These are phyloP conservation scores for Amphibalanus amphitrite DNA, from an alignment of 1,140 invertebrate genomes.

Conservation along the genomic window DNA sequence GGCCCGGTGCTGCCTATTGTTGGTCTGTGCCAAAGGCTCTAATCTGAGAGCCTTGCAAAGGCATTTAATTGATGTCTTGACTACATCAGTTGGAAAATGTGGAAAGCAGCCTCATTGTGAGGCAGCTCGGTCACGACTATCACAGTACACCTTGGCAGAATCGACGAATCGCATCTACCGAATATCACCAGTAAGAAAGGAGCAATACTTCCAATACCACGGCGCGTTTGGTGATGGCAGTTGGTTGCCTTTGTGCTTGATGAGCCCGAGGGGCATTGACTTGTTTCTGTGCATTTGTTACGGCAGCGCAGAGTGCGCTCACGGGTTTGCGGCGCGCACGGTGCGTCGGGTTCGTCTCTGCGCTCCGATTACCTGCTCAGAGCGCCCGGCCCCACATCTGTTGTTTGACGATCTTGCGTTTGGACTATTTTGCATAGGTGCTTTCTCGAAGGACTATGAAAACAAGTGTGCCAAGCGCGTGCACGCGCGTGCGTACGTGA, in stretches of 20 bases:
- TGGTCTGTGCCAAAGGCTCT: too few relatives aligned
- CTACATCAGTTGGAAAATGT: too few relatives aligned
- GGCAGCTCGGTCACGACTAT: too few relatives aligned
- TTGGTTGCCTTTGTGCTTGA: background rate
- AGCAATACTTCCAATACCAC: background rate
- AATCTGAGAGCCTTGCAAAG: too few relatives aligned
- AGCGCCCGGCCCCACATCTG: background rate
- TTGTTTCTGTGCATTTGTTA: background rate
- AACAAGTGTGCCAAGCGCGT: conserved; percentile 1
- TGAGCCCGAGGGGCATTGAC: background rate
- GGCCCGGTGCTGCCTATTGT: too few relatives aligned
- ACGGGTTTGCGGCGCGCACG: background rate
- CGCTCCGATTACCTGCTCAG: background rate
- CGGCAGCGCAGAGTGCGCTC: background rate
- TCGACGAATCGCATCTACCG: too few relatives aligned
- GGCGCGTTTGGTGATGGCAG: background rate
- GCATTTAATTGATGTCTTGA: too few relatives aligned
- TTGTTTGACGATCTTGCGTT: background rate
- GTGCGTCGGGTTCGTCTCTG: too few relatives aligned
- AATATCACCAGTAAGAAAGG: background rate
- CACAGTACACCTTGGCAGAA: too few relatives aligned
- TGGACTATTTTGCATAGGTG: background rate
- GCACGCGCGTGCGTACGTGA: background rate
- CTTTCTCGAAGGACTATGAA: background rate
- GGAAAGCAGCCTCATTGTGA: too few relatives aligned